Evolutionary conservation across 2,888 invertebrate species (phyloP), one percentile per base, ranked within the genome.

Genomic region (Yponomeuta sedellus): DNA sequence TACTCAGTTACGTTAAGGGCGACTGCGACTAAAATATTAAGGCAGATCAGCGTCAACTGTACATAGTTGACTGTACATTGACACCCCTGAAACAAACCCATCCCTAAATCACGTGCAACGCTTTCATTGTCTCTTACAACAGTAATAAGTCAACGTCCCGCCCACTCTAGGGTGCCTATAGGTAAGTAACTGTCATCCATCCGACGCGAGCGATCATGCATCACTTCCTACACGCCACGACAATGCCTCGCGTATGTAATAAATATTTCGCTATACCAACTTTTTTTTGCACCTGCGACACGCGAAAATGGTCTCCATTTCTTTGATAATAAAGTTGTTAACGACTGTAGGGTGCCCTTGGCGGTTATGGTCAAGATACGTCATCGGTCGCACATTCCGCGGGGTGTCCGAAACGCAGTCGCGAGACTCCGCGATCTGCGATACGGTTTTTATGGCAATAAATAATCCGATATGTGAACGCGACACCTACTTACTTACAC

Each of bases 401-500:
- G 64, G 67, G 68, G 67, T 67, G 70, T 66, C 71, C 69, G 67
- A 71, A 71, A 69, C 69, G 68, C 65, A 65, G 62, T 65, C 68
- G 69, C 63, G 44, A 52, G 67, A 12, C 63, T 22, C 6, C 19
- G 63, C 63, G 76, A 77, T 77, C 71, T 70, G 61, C 70, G 75
- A 75, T 88, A 88, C 74, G 80, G 75, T 80, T 83, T 82, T 80
- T 82, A 83, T 77, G 76, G 76, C 77, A 74, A 85, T 87, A 88
- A 87, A 88, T 84, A 85, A 82, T 70, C 68, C 70, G 80, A 81
- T 82, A 83, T 76, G 76, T 79, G 67, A 52, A 73, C 69, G 67
- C 70, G 77, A 85, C 86, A 86, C 81, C 82, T 85, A 85, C 85
- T 85, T 83, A 79, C 82, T 82, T 83, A 81, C 78, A 74, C 70